Evolutionary conservation across 2,113 vertebrate genomes (phyloP).

Genomic region (Labrus mixtus): DNA sequence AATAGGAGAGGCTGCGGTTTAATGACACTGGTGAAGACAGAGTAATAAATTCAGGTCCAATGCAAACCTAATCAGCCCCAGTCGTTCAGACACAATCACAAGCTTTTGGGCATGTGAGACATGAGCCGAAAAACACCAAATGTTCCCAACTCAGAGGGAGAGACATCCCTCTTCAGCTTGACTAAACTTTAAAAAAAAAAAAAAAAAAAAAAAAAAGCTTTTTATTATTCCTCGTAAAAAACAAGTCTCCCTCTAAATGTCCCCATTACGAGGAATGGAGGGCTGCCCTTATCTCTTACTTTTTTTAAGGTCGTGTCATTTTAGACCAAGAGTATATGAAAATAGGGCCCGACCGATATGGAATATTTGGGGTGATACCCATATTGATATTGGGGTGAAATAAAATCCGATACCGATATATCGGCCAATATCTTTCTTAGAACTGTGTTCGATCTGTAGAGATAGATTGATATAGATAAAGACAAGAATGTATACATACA

Average conservation of each 20-base stretch:
- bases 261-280: neutral
- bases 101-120: conserved; percentile 47
- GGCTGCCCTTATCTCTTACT: neutral
- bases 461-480: no score
- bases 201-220: neutral
- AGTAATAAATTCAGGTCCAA: conserved; percentile 65
- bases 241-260: neutral
- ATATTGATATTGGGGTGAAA: no score
- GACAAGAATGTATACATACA: no score
- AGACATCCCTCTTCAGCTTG: neutral
- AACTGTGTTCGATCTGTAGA: no score
- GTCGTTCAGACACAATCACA: conserved; percentile 45
- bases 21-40: conserved; percentile 57
- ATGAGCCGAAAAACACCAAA: conserved; percentile 29
- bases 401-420: no score
- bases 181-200: conserved; percentile 3
- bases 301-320: neutral
- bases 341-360: neutral
- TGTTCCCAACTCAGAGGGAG: neutral
- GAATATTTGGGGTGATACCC: no score
- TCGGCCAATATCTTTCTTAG: no score
- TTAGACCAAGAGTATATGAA: neutral
- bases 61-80: conserved; percentile 55
- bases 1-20: conserved; percentile 63
- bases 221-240: neutral